phyloP scores from a whole-genome alignment of 2,888 invertebrate species.

The Drosophila sordidula region DNA sequence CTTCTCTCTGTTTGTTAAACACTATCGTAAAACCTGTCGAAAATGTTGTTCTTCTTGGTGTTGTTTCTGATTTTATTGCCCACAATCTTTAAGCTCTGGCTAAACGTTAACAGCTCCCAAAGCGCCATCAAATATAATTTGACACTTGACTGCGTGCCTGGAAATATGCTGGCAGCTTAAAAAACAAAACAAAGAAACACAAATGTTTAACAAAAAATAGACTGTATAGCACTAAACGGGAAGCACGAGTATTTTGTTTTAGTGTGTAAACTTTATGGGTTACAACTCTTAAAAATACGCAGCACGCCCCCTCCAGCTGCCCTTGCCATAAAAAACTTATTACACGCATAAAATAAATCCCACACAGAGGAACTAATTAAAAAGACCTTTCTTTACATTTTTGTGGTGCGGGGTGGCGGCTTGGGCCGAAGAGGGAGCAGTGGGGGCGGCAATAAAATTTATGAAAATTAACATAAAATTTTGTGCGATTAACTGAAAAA shows the following conservation, averaged over 20 bases:
- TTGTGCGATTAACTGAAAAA: conserved; percentile 80
- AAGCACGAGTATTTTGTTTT: conserved; percentile 61
- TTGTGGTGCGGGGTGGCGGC: background rate
- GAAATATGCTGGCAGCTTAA: conserved; percentile 30
- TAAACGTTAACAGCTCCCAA: conserved; percentile 71
- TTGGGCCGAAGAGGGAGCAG: background rate
- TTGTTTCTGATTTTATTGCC: conserved; percentile 22
- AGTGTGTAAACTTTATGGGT: conserved; percentile 70
- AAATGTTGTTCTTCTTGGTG: conserved; percentile 12
- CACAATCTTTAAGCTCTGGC: conserved; percentile 37
- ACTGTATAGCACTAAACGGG: conserved; percentile 30
- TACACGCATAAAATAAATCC: conserved; percentile 71
- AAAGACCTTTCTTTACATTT: conserved; percentile 58
- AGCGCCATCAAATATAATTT: conserved; percentile 75
- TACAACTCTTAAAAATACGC: conserved; percentile 72
- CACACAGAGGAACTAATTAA: conserved; percentile 78
- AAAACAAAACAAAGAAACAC: conserved; percentile 5
- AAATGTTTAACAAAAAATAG: conserved; percentile 17
- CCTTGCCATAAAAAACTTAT: conserved; percentile 55
- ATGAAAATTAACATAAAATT: conserved; percentile 83
- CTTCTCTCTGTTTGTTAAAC: background rate
- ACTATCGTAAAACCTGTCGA: background rate
- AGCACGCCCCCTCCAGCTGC: conserved; percentile 9
- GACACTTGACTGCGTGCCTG: conserved; percentile 71
- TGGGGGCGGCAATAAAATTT: conserved; percentile 76